phyloP scores from a whole-genome alignment of 2,888 invertebrate species.

The Geophilus truncorum region DNA sequence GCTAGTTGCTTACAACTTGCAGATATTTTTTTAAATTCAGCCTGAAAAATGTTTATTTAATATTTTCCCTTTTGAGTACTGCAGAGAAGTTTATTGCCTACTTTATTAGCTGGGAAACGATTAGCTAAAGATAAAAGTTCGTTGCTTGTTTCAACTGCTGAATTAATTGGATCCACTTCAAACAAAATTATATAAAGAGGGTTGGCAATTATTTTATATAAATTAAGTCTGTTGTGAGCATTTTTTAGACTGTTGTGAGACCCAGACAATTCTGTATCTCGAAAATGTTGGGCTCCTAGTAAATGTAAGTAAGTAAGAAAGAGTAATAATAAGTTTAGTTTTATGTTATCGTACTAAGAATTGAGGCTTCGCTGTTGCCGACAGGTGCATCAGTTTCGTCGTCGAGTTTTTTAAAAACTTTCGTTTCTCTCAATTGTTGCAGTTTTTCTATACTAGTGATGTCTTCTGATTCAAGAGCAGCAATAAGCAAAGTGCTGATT shows the following conservation, averaged over 20 bases:
- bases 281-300: not conserved
- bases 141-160: not conserved
- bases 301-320: not conserved
- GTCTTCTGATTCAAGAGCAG: not conserved
- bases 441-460: not conserved
- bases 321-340: too few species aligned
- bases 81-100: too few species aligned
- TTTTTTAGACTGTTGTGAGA: not conserved
- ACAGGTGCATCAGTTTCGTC: not conserved
- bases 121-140: not conserved
- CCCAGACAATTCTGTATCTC: not conserved
- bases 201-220: not conserved
- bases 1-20: not conserved
- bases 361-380: not conserved
- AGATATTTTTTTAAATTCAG: not conserved
- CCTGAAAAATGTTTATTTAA: too few species aligned
- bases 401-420: not conserved
- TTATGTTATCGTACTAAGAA: not conserved
- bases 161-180: not conserved
- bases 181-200: not conserved
- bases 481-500: not conserved
- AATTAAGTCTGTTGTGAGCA: not conserved
- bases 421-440: not conserved
- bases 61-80: too few species aligned
- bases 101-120: not conserved